Evolutionary conservation across 2,888 invertebrate species (phyloP), one percentile per base, ranked within the genome.

Genomic region (Colletes collaris): DNA sequence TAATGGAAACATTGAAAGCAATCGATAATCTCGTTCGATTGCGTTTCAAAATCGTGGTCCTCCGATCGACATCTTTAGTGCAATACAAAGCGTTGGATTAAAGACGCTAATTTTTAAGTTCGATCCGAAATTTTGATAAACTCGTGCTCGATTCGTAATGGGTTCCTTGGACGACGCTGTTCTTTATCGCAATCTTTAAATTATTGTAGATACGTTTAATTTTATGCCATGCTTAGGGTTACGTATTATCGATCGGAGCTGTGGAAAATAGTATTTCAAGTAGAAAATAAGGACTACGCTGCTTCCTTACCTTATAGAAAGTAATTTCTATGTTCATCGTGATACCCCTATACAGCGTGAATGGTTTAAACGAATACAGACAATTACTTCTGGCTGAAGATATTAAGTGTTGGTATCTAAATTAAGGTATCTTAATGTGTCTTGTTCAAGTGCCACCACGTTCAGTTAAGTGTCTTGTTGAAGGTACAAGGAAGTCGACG

Each of bases 151-250:
- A 2, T 68, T 59, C 11, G 27, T 46, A 40, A 27, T 37, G 13
- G 53, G 63, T n/a, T 59, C 75, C 49, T 60, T 56, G 52, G 37
- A 49, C 46, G 58, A 64, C 19, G 63, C 46, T 13, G 77, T 77
- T 77, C 77, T 68, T 77, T 59, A 68, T 75, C 40, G 68, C 59
- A 60, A 68, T 74, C 63, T 64, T 77, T 81, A 76, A 79, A 75
- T 80, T 76, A 77, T 73, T 84, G 68, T 83, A 78, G 59, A 80
- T 82, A 82, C 52, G 35, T 73, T 83, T 84, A 58, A 72, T 75
- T 79, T 70, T 72, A 79, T 55, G 83, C 72, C 81, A 73, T 73
- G 63, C 62, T 77, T 70, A 65, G 62, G 66, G 35, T 58, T 58
- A 55, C 50, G 75, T 75, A 53, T 63, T 46, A 10, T 63, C 52